These are phyloP conservation scores for Lasiurus cinereus DNA, from an alignment of 2,113 vertebrate species.

Conservation along the genomic window DNA sequence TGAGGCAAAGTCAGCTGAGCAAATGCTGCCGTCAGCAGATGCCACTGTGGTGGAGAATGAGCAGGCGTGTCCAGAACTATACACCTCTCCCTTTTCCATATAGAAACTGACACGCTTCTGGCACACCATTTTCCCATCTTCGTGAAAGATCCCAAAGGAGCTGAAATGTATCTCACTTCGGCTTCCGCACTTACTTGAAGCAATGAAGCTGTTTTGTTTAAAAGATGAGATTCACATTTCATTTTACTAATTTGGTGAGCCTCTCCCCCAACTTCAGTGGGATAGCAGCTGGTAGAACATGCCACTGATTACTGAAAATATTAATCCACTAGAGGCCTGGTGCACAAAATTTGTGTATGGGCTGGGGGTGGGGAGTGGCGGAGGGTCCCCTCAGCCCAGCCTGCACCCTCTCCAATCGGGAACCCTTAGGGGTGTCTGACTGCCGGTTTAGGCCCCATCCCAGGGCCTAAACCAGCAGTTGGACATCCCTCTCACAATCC, in stretches of 20 bases:
- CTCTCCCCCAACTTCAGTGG: neutral
- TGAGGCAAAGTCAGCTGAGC: neutral
- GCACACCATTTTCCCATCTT: neutral
- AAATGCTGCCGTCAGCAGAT: neutral
- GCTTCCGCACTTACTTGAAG: neutral
- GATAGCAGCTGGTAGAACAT: neutral
- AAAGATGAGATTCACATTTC: neutral
- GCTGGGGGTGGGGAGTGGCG: fast-evolving
- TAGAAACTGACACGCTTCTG: neutral
- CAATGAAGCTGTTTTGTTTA: neutral
- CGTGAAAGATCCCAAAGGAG: neutral
- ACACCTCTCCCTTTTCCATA: neutral
- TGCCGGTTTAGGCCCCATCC: no score
- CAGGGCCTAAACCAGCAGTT: no score
- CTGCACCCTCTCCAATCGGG: no score
- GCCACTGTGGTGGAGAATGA: neutral
- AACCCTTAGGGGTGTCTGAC: no score
- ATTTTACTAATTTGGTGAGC: neutral
- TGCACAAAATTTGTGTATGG: no score
- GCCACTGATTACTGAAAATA: neutral
- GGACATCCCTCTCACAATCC: no score
- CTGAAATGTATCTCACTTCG: neutral
- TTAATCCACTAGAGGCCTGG: neutral
- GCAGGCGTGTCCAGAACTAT: neutral
- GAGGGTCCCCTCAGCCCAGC: no score